Evolutionary conservation across 2,797 vertebrate genomes (phyloP).

Genomic region (Hylomyscus alleni): DNA sequence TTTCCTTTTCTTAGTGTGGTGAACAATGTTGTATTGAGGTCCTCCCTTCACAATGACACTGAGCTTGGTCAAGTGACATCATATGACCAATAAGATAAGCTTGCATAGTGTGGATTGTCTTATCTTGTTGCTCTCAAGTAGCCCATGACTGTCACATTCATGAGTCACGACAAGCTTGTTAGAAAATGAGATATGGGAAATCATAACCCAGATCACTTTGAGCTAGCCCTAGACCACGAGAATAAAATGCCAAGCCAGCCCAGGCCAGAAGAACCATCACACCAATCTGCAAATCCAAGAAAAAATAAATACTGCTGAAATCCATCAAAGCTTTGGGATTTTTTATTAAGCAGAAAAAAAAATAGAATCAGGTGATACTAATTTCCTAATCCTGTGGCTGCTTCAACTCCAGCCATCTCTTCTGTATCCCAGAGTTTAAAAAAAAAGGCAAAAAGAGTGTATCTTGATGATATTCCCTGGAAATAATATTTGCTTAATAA

Average conservation of each 20-base stretch:
- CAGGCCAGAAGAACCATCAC: background rate
- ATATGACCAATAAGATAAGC: background rate
- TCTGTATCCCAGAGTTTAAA: background rate
- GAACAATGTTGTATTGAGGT: background rate
- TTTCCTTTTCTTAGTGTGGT: background rate
- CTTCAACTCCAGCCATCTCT: background rate
- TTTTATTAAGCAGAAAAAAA: background rate
- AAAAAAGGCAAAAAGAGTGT: background rate
- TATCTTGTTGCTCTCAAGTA: background rate
- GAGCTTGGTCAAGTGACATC: background rate
- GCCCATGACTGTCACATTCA: fast-evolving
- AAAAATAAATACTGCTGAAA: background rate
- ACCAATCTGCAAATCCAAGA: background rate
- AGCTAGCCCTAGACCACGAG: background rate
- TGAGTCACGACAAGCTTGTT: background rate
- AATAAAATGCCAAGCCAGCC: background rate
- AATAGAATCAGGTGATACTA: background rate
- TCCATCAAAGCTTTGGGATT: background rate
- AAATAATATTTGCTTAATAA: background rate
- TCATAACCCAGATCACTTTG: background rate
- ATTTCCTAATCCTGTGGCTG: background rate
- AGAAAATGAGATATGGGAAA: background rate
- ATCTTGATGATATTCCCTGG: background rate
- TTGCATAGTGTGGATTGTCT: background rate
- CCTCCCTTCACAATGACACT: background rate